These are phyloP conservation scores for Origma solitaria DNA, from an alignment of 2,113 vertebrate species.

Conservation along the genomic window DNA sequence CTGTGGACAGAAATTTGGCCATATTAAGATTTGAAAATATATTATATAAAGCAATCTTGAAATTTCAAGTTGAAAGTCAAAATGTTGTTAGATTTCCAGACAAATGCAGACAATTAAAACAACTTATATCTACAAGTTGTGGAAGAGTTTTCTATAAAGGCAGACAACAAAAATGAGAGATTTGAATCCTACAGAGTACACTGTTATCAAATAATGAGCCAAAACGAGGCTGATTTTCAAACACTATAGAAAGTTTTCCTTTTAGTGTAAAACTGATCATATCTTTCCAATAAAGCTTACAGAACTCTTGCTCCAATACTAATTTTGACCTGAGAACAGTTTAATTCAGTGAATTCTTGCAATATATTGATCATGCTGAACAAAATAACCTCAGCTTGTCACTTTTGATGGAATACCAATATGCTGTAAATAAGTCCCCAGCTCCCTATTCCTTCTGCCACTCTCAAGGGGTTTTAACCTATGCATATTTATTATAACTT, in stretches of 20 bases:
- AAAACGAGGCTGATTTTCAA: not conserved
- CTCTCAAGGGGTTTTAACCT: not conserved
- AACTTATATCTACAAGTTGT: not conserved
- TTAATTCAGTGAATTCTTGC: not conserved
- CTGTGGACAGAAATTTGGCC: constrained; percentile 27
- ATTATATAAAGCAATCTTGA: not conserved
- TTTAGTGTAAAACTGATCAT: not conserved
- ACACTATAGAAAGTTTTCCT: not conserved
- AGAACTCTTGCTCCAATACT: not conserved
- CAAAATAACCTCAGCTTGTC: not conserved
- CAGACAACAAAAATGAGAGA: not conserved
- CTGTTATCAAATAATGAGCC: not conserved
- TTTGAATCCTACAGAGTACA: not conserved
- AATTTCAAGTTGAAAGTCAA: not conserved
- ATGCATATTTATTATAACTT: not conserved
- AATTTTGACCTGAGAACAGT: not conserved
- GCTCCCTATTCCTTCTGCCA: not conserved
- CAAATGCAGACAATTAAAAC: not conserved
- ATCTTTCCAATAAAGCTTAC: not conserved
- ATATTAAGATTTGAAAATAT: constrained; percentile 35
- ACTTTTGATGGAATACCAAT: not conserved
- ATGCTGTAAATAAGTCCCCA: not conserved
- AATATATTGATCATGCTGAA: not conserved
- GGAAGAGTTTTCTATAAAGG: not conserved
- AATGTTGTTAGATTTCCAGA: constrained; percentile 8